Evolutionary conservation across 37 sponge, comb jelly and placozoan species (phyloP).

Genomic region (Corticium candelabrum): DNA sequence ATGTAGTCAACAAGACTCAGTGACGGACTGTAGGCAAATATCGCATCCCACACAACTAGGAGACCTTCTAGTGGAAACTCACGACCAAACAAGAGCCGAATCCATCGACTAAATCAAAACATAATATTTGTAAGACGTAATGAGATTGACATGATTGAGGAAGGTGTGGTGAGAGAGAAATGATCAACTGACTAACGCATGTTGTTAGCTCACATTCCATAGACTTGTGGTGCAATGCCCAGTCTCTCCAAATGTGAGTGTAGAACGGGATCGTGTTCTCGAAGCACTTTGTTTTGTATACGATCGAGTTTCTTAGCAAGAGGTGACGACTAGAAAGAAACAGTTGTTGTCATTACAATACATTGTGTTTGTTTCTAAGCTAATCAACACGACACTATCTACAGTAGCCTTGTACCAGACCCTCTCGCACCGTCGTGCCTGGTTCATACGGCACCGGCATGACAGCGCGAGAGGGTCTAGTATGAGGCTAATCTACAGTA

Average conservation of each 20-base stretch:
- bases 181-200: background rate
- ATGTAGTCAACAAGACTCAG: conserved; percentile 85
- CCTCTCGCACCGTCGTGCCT: too few species aligned
- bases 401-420: too few species aligned
- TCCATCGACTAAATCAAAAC: conserved; percentile 74
- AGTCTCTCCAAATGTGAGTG: conserved; percentile 51
- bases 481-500: too few species aligned
- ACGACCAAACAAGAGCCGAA: conserved; percentile 87
- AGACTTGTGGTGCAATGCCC: conserved; percentile 81
- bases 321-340: conserved; percentile 26
- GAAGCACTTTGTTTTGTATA: conserved; percentile 73
- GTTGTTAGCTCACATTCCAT: conserved; percentile 75
- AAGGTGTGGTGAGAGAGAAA: background rate
- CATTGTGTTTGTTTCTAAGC: too few species aligned
- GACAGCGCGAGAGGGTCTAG: too few species aligned
- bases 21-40: conserved; percentile 79
- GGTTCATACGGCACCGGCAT: too few species aligned
- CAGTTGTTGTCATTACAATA: too few species aligned
- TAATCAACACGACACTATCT: too few species aligned
- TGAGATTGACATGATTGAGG: background rate
- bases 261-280: conserved; percentile 64
- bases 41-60: conserved; percentile 93
- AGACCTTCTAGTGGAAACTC: conserved; percentile 79
- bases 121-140: conserved; percentile 3
- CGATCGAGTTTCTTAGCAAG: conserved; percentile 65